Conservation (phyloP, 2,113 vertebrate genomes). For the Grallaria varia region DNA sequence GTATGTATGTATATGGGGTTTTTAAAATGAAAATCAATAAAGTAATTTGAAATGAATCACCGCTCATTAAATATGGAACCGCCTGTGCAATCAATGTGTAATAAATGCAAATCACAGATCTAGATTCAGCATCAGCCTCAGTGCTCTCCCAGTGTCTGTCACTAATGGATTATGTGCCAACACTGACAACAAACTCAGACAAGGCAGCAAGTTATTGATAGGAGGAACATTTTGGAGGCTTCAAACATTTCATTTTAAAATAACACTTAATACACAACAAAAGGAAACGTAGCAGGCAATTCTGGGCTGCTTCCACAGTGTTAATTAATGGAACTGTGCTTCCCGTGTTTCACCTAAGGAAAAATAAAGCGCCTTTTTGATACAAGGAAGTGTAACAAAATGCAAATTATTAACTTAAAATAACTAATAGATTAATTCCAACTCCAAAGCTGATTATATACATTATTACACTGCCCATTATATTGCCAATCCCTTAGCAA, state of each 20-base stretch:
- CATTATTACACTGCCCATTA: background rate
- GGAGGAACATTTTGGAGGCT: background rate
- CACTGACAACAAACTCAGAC: background rate
- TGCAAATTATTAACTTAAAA: background rate
- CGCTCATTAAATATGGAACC: background rate
- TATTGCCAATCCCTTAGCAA: background rate
- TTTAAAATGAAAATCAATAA: background rate
- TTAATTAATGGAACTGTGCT: background rate
- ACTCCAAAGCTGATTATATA: background rate
- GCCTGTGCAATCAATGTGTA: background rate
- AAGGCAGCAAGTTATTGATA: background rate
- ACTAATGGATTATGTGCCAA: background rate
- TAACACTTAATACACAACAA: background rate
- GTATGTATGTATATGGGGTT: fast-evolving
- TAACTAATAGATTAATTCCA: background rate
- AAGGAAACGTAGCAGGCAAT: background rate
- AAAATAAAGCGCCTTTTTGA: background rate
- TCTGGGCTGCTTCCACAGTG: background rate
- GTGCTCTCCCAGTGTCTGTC: background rate
- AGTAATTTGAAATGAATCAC: background rate
- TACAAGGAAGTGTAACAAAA: background rate
- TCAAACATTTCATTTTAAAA: background rate
- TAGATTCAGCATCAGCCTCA: background rate
- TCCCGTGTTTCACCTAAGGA: background rate
- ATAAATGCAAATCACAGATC: background rate